Evolutionary conservation across 2,888 invertebrate genomes (phyloP), one percentile per base, ranked within the genome.

Genomic region (Epsilonema sp.): DNA sequence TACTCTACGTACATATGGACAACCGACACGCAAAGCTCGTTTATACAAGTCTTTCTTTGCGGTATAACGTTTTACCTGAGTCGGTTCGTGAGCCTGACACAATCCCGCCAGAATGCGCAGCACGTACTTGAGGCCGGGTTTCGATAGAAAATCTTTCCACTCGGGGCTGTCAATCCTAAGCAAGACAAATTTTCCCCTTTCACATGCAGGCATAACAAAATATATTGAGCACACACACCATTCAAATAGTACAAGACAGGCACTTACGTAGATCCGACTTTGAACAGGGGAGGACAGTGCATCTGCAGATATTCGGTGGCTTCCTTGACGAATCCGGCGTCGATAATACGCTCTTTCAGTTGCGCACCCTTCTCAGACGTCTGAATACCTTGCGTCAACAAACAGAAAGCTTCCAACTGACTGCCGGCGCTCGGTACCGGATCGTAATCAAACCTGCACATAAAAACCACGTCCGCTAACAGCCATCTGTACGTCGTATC

Each of bases 121-220:
- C 45, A 89, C 83, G 66, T 87, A 90, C 63, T 89, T 89, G 51
- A 94, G 73, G 1, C 87, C 83, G 0, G 92, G 89, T 53, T 84
- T 82, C 5, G 82, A 80, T 56, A 92, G 83, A 67, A 92, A 92
- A 68, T 89, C 87, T 67, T 90, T 92, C 70, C 94, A 76, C 65
- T 90, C 87, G 58, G 90, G 87, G 21, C 70, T 68, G 43, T 89
- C 89, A 58, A 56, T 31, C 8, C 31, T 31, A 31, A 31, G 16
- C 16, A 8, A 31, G 16, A 13, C 31, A 31, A n/a, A n/a, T n/a
- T n/a, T n/a, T n/a, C n/a, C n/a, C n/a, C n/a, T n/a, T n/a, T n/a
- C n/a, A n/a, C n/a, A n/a, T n/a, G n/a, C n/a, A n/a, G n/a, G n/a
- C n/a, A n/a, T n/a, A n/a, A n/a, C n/a, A n/a, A n/a, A n/a, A n/a